A percentile compares a stretch with the other conserved stretches of the same genome.
phyloP scores from a whole-genome alignment of 2,797 vertebrate genomes.

The Eulemur coronatus region DNA sequence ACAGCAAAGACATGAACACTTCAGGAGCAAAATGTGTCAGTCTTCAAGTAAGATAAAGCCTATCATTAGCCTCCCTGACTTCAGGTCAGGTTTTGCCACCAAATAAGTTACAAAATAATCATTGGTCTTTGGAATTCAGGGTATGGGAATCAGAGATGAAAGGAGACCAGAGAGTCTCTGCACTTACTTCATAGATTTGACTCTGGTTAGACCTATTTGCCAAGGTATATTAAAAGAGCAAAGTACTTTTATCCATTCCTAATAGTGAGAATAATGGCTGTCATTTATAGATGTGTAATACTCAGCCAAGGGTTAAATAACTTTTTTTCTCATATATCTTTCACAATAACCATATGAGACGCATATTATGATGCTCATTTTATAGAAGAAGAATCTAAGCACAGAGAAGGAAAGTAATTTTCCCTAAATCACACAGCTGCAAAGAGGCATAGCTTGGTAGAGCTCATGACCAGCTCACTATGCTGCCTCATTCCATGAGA shows the following conservation, averaged over 20 bases:
- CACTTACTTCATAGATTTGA: neutral
- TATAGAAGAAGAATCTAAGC: neutral
- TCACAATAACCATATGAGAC: neutral
- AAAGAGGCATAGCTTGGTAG: neutral
- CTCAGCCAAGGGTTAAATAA: neutral
- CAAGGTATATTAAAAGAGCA: neutral
- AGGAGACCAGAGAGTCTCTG: neutral
- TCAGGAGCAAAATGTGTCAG: neutral
- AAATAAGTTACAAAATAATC: neutral
- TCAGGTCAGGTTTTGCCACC: neutral
- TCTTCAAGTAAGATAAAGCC: neutral
- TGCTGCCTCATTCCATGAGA: neutral
- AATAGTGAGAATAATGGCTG: neutral
- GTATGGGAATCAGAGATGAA: too few relatives aligned
- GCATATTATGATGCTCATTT: neutral
- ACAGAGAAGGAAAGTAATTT: neutral
- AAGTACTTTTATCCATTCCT: neutral
- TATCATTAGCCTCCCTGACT: neutral
- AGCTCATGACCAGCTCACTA: neutral
- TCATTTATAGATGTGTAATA: neutral
- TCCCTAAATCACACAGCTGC: neutral
- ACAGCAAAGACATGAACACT: too few relatives aligned
- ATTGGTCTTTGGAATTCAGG: neutral
- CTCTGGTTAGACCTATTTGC: neutral
- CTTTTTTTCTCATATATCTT: neutral